Base-by-base conservation (phyloP, 2,113 vertebrate species). In the Aspiorhynchus laticeps region DNA sequence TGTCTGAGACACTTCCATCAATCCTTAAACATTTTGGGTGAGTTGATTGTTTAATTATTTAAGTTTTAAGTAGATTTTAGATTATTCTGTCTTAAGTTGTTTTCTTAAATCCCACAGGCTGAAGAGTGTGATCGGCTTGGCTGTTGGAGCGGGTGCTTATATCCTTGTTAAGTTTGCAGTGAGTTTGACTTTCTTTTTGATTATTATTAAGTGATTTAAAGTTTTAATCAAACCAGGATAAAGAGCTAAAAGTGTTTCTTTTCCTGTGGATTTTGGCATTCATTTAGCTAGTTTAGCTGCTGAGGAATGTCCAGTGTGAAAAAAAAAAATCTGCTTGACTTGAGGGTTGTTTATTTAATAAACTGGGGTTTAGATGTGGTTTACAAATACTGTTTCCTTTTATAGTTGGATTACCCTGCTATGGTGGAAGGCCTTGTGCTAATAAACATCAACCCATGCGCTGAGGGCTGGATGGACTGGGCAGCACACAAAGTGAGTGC, bases 381-480 rank as follows among this genome's bases (percentile, higher is more conserved):
- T 78, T 12, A 31, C 73, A 71, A 67, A 65, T 38, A 15, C 69
- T 74, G 26, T 24, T 91, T 85, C 79, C 26, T 53, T 17, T 91
- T 93, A 0, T 90, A 99, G 98, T 94, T 99, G 88, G 96, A 99
- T 89, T 95, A 97, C 14, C 91, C 97, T 0, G 95, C 95, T 73
- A 96, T 99, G 97, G 95, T 98, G n/a, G 98, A 99, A 79, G 98
- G 98, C 5, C 93, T 99, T 14, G 67, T 99, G 88, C 96, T 99
- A 56, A 98, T 99, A 92, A 99, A 99, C 81, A 97, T 99, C 93
- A 99, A 99, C 93, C 97, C 97, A 0, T 99, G 97, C 90, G 98
- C 98, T 4, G 98, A 99, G 92, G 98, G 98, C 31, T 99, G 98
- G 98, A 99, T 99, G 97, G 97, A 98, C 93, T 99, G 98, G 98